These are phyloP conservation scores for Benthochromis sp. DNA, from an alignment of 2,113 vertebrate genomes.

Conservation along the genomic window DNA sequence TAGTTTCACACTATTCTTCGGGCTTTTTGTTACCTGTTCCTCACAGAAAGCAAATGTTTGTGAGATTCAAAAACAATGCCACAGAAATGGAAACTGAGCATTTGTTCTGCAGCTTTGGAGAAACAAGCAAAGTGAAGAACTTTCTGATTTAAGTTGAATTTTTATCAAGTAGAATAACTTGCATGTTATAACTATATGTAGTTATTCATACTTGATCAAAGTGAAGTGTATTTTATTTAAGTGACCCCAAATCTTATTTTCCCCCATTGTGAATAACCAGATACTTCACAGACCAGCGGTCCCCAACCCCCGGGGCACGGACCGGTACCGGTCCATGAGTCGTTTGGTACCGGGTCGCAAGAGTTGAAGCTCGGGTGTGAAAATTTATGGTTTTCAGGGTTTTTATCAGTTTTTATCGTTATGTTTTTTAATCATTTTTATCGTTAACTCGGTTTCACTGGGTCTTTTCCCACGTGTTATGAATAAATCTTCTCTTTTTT, in stretches of 20 bases:
- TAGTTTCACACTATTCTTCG: slow-evolving; percentile 32
- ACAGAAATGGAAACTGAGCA: not conserved
- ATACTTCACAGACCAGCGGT: not conserved
- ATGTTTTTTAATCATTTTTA: not conserved
- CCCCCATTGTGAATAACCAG: not conserved
- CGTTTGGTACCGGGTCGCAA: fast-evolving
- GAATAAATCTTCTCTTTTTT: not conserved
- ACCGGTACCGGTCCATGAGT: not conserved
- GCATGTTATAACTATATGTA: not conserved
- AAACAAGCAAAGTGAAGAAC: not conserved
- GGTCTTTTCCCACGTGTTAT: not conserved
- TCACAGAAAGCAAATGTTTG: slow-evolving; percentile 20
- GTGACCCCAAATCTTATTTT: not conserved
- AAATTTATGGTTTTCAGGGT: not conserved
- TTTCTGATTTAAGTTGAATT: not conserved
- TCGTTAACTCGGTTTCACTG: not conserved
- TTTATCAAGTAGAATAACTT: not conserved
- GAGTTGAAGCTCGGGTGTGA: not conserved
- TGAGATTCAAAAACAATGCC: slow-evolving; percentile 3
- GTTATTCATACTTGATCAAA: not conserved
- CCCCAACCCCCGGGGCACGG: not conserved
- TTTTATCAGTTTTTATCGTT: not conserved
- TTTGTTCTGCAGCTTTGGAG: not conserved
- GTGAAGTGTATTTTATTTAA: not conserved
- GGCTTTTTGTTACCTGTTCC: slow-evolving; percentile 32